Percentiles rank a stretch among this genome's conserved stretches.
These are phyloP conservation scores for Gadopsis marmoratus DNA, from an alignment of 2,797 vertebrate species.

Conservation along the genomic window DNA sequence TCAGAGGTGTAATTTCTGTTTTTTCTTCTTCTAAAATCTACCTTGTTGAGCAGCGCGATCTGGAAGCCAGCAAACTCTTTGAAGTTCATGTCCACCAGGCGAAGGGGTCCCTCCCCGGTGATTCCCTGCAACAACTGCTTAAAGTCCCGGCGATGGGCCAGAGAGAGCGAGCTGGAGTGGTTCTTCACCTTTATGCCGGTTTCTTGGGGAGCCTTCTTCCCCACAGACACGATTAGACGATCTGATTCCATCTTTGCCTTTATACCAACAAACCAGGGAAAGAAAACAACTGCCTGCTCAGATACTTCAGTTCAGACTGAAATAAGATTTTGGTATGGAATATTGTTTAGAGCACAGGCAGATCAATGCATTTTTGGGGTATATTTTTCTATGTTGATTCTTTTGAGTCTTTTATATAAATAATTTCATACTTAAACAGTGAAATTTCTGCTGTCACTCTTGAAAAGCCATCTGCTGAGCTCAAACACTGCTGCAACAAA, in stretches of 20 bases:
- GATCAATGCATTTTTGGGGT: not conserved
- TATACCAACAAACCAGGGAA: slow-evolving; percentile 5
- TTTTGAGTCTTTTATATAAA: not conserved
- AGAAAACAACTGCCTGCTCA: not conserved
- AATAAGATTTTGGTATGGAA: not conserved
- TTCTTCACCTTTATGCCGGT: slow-evolving; percentile 97
- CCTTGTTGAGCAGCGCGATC: slow-evolving; percentile 96
- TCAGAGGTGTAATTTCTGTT: not conserved
- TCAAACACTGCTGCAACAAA: not conserved
- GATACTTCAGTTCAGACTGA: not conserved
- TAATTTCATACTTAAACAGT: not conserved
- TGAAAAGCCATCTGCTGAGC: not conserved
- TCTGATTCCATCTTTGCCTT: slow-evolving; percentile 99
- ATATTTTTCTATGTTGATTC: not conserved
- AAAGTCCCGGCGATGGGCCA: slow-evolving; percentile 92
- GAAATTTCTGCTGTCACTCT: not conserved
- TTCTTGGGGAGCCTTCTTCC: slow-evolving; percentile 96
- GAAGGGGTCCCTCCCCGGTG: slow-evolving; percentile 90
- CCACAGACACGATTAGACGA: slow-evolving; percentile 95
- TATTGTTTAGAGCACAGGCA: not conserved
- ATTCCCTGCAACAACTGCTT: slow-evolving; percentile 95
- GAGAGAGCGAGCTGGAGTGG: slow-evolving; percentile 88
- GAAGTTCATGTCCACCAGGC: slow-evolving; percentile 90
- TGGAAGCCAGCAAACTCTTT: slow-evolving; percentile 97
- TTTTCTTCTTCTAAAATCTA: slow-evolving; percentile 58